Percentiles rank a stretch among this genome's conserved stretches.
phyloP scores from a whole-genome alignment of 2,797 vertebrate genomes.

The Acanthurus tractus region DNA sequence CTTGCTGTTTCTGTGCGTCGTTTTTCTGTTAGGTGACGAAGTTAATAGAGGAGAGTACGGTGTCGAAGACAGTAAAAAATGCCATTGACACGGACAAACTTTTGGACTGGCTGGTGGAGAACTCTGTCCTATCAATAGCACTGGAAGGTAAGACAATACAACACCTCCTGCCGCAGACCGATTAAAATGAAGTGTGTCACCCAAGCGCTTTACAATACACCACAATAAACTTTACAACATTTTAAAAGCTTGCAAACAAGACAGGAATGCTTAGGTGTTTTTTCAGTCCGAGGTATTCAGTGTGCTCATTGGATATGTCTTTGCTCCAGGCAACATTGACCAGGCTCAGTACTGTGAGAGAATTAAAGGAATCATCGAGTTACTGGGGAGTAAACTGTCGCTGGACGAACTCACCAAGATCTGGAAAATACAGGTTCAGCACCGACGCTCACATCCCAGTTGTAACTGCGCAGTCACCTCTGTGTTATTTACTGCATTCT shows the following conservation, averaged over 20 bases:
- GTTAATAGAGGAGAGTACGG: slow-evolving; percentile 98
- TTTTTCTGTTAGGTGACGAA: slow-evolving; percentile 91
- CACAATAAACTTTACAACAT: not conserved
- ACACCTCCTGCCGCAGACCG: not conserved
- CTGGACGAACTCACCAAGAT: slow-evolving; percentile 98
- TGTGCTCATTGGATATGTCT: slow-evolving; percentile 13
- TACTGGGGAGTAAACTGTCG: slow-evolving; percentile 97
- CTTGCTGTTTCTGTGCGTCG: not conserved
- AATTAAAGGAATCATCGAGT: slow-evolving; percentile 99
- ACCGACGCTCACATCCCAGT: slow-evolving; percentile 31
- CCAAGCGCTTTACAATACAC: not conserved
- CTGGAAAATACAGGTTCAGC: slow-evolving; percentile 97
- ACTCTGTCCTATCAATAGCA: slow-evolving; percentile 97
- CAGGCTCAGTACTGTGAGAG: slow-evolving; percentile 99
- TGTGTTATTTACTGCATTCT: not conserved
- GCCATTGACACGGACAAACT: slow-evolving; percentile 97
- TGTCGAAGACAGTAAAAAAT: slow-evolving; percentile 98
- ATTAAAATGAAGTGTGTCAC: not conserved
- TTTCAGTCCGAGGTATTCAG: not conserved
- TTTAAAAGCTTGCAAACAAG: not conserved
- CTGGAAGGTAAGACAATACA: slow-evolving; percentile 89
- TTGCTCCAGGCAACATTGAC: slow-evolving; percentile 94
- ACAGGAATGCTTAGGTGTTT: not conserved
- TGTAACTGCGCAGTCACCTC: not conserved
- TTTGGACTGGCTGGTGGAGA: slow-evolving; percentile 98